Conservation (phyloP, 1,140 invertebrate species). For the Argopecten irradians region DNA sequence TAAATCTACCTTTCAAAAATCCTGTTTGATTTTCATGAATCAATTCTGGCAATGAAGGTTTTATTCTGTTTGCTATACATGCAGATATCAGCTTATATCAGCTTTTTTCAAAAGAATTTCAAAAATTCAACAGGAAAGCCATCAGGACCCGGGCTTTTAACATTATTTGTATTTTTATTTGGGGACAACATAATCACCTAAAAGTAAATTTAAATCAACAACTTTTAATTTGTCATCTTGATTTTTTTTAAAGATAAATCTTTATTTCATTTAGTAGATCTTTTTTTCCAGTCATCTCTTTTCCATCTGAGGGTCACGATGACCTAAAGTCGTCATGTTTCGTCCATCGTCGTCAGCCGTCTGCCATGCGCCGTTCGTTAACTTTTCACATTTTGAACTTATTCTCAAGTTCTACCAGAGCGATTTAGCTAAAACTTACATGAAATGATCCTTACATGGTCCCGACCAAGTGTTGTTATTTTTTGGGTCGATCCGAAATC, state of each 20-base stretch:
- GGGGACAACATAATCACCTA: background rate
- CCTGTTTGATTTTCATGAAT: conserved; percentile 36
- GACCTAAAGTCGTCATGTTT: too few species aligned
- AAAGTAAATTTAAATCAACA: background rate
- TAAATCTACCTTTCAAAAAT: conserved; percentile 25
- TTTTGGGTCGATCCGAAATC: too few species aligned
- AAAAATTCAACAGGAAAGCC: conserved; percentile 40
- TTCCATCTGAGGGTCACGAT: background rate
- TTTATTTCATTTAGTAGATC: too few species aligned
- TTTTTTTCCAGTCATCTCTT: background rate
- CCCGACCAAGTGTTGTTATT: too few species aligned
- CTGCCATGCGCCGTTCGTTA: too few species aligned
- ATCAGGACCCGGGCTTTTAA: conserved; percentile 29
- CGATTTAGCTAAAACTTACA: too few species aligned
- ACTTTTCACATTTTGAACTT: too few species aligned
- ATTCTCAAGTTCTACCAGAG: too few species aligned
- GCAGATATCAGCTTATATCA: conserved; percentile 27
- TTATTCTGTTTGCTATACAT: conserved; percentile 19
- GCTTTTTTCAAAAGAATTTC: conserved; percentile 34
- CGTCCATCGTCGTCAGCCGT: too few species aligned
- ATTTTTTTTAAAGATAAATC: too few species aligned
- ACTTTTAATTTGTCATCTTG: background rate
- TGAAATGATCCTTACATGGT: too few species aligned
- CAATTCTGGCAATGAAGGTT: background rate
- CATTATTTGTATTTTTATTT: conserved; percentile 24